Percentiles rank a stretch among this genome's conserved stretches.
Conservation (phyloP, 2,797 vertebrate species). For the Chromobotia macracanthus region DNA sequence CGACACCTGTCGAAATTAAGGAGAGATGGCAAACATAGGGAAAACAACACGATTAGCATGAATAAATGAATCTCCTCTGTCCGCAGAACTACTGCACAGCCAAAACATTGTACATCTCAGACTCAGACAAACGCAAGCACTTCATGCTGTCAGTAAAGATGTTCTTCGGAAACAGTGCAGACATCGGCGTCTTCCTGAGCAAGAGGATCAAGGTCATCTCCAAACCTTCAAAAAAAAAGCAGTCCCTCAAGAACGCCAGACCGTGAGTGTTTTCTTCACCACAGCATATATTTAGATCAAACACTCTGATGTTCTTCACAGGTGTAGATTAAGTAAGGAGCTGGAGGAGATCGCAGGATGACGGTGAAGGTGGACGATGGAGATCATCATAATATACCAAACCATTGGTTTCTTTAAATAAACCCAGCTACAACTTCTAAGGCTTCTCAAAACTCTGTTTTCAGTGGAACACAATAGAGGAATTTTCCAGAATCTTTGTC, state of each 20-base stretch:
- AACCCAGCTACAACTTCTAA: too few relatives aligned
- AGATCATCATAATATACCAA: neutral
- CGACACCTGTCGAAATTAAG: neutral
- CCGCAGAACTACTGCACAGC: constrained; percentile 98
- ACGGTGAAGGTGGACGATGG: neutral
- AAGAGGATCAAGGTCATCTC: constrained; percentile 99
- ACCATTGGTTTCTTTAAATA: neutral
- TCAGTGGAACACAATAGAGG: too few relatives aligned
- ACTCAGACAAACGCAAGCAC: constrained; percentile 99
- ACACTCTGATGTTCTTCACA: neutral
- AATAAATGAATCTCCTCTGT: neutral
- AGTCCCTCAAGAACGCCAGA: constrained; percentile 98
- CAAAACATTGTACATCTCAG: constrained; percentile 99
- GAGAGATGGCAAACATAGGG: neutral
- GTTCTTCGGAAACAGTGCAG: constrained; percentile 97
- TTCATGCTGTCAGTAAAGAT: constrained; percentile 99
- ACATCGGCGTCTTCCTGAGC: constrained; percentile 98
- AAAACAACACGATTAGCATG: neutral
- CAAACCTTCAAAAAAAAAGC: constrained; percentile 99
- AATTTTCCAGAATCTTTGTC: too few relatives aligned
- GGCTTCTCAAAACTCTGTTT: too few relatives aligned
- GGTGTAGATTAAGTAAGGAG: neutral
- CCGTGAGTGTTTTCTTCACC: constrained; percentile 78
- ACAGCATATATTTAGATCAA: constrained; percentile 1
- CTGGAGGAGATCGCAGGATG: neutral